phyloP scores from a whole-genome alignment of 2,888 invertebrate species.

The Philereme vetulata region DNA sequence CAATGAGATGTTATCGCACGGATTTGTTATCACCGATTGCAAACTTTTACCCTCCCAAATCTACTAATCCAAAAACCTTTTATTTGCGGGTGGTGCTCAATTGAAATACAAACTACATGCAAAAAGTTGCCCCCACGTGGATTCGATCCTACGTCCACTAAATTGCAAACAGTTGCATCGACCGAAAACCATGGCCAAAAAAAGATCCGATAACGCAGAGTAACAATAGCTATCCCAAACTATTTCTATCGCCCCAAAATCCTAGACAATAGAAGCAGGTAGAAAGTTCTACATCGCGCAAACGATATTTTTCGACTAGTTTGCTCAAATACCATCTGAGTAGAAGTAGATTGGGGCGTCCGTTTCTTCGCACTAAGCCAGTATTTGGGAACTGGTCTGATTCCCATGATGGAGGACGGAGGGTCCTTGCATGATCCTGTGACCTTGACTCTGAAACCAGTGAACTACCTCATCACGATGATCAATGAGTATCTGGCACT shows the following conservation, averaged over 20 bases:
- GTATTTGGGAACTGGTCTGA: constrained; percentile 64
- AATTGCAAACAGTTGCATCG: constrained; percentile 3
- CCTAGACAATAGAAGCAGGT: constrained; percentile 64
- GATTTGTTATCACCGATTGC: background rate
- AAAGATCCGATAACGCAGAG: constrained; percentile 28
- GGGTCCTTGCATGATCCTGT: constrained; percentile 38
- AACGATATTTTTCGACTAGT: constrained; percentile 52
- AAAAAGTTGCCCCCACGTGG: constrained; percentile 24
- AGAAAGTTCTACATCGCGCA: constrained; percentile 63
- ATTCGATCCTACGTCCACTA: constrained; percentile 25
- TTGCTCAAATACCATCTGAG: constrained; percentile 40
- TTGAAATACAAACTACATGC: constrained; percentile 8
- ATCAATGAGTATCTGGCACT: constrained; percentile 63
- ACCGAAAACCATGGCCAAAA: constrained; percentile 21
- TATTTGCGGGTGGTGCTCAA: background rate
- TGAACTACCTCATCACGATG: constrained; percentile 67
- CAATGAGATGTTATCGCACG: background rate
- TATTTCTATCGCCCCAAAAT: constrained; percentile 47
- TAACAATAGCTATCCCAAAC: constrained; percentile 51
- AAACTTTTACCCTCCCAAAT: background rate
- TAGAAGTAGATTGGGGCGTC: constrained; percentile 54
- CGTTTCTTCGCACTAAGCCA: constrained; percentile 76
- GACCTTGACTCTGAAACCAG: constrained; percentile 48
- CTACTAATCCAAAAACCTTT: background rate
- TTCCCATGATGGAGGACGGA: constrained; percentile 41